Base-by-base conservation (phyloP, 2,797 vertebrate species). In the Enteromius thamalakanensis region DNA sequence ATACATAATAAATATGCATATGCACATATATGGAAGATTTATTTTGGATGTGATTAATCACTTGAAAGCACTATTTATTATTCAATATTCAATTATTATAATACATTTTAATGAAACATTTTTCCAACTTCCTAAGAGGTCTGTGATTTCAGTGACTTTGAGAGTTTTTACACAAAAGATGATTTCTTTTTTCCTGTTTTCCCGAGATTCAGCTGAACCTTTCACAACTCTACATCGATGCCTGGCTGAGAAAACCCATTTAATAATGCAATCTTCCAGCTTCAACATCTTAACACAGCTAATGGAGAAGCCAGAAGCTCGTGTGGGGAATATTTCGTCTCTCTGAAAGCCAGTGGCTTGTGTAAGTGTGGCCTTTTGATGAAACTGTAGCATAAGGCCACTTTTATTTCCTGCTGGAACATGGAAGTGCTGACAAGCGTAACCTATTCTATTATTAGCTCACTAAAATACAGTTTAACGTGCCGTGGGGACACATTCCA, bases 381-480 rank as follows among this genome's bases (percentile, higher is more conserved):
- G 82, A 88, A 81, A 86, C 42, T 85, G 60, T 60, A 65, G 79
- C 85, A 89, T 90, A 84, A 83, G 88, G 92, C 87, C 85, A 79
- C 90, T 93, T 91, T 91, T 92, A 92, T 93, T 91, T 90, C 90
- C 90, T 47, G 74, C 78, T 84, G 65, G 89, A 93, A 90, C 90
- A 89, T 87, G 45, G 83, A 92, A 90, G 90, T 88, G 93, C 93
- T 94, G 94, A 95, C 93, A 95, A 91, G 92, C 90, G 85, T 93
- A 93, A 93, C 94, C 91, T 91, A 91, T 93, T 94, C 92, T 94
- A 95, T 95, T 94, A 95, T 94, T 94, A 95, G 92, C 93, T 91
- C 90, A 86, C 92, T 94, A 93, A 94, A 93, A 93, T 91, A 91
- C 23, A 62, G 89, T 92, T 94, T 93, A 93, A 93, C 86, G 88